A percentile compares a stretch with the other conserved stretches of the same genome.
Evolutionary conservation across 2,797 vertebrate genomes (phyloP).

Genomic region (Xerus rutilus): DNA sequence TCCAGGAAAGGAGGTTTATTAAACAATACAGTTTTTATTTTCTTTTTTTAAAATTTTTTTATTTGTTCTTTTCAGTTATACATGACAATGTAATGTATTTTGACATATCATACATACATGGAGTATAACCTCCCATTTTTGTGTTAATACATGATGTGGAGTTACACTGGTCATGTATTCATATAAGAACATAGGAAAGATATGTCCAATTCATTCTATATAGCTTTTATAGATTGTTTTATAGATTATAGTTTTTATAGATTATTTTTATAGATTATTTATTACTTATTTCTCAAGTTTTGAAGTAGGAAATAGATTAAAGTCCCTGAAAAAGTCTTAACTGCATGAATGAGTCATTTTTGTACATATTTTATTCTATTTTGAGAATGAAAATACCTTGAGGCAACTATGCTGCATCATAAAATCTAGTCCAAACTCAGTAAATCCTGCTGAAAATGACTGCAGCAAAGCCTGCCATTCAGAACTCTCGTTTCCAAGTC

Average conservation of each 20-base stretch:
- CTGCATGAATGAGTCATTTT: not conserved
- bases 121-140: too few species aligned
- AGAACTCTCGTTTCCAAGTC: not conserved
- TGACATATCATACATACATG: too few species aligned
- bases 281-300: not conserved
- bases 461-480: not conserved
- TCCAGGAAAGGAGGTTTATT: conserved; percentile 5
- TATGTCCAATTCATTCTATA: too few species aligned
- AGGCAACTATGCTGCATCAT: not conserved
- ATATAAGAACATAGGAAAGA: too few species aligned
- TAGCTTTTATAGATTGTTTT: not conserved
- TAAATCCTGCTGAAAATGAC: not conserved
- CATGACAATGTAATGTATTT: too few species aligned
- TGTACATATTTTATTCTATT: not conserved
- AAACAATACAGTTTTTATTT: not conserved
- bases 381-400: not conserved
- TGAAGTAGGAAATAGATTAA: not conserved
- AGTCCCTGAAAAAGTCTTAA: not conserved
- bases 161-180: too few species aligned
- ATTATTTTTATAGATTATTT: too few species aligned
- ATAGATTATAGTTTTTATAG: too few species aligned
- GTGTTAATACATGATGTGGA: too few species aligned
- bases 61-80: too few species aligned
- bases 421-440: not conserved
- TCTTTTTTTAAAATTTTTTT: too few species aligned